Evolutionary conservation across 1,140 invertebrate species (phyloP).

Genomic region (Matsumurasca onukii): DNA sequence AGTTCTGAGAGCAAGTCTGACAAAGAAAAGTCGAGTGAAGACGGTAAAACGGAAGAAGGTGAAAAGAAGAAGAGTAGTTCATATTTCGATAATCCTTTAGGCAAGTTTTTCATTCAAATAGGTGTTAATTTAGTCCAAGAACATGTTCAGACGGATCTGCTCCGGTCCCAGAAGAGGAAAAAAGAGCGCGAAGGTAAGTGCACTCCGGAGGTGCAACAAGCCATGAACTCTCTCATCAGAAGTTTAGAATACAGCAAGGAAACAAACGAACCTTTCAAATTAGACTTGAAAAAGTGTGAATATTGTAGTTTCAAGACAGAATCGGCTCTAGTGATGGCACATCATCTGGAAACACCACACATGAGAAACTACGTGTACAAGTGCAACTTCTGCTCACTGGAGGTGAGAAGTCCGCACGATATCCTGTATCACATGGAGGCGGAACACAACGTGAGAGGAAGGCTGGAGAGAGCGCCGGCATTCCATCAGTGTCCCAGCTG

Average conservation of each 20-base stretch:
- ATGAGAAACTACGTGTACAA: constrained; percentile 81
- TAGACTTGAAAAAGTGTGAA: constrained; percentile 80
- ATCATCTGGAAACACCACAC: constrained; percentile 91
- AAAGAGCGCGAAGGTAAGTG: constrained; percentile 63
- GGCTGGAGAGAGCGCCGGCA: constrained; percentile 79
- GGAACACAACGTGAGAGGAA: constrained; percentile 79
- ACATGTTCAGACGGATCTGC: constrained; percentile 86
- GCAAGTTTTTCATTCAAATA: constrained; percentile 91
- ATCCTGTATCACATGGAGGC: constrained; percentile 91
- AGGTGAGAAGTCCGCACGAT: constrained; percentile 80
- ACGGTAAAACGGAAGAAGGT: constrained; percentile 41
- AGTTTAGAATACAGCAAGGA: constrained; percentile 86
- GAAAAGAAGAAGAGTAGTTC: constrained; percentile 41
- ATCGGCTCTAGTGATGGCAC: constrained; percentile 79
- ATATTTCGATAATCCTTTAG: constrained; percentile 83
- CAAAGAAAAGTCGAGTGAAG: constrained; percentile 35
- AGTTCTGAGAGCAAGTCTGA: constrained; percentile 39
- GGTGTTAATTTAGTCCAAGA: constrained; percentile 91
- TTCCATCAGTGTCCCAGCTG: constrained; percentile 93
- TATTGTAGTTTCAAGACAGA: constrained; percentile 93
- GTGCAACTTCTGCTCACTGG: constrained; percentile 85
- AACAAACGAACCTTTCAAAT: constrained; percentile 82
- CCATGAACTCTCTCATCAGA: constrained; percentile 75
- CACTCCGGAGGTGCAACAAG: constrained; percentile 67
- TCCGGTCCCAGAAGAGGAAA: constrained; percentile 84